Percentiles rank a stretch among this genome's conserved stretches.
These are phyloP conservation scores for Engraulis encrasicolus DNA, from an alignment of 2,113 vertebrate genomes.

Conservation along the genomic window DNA sequence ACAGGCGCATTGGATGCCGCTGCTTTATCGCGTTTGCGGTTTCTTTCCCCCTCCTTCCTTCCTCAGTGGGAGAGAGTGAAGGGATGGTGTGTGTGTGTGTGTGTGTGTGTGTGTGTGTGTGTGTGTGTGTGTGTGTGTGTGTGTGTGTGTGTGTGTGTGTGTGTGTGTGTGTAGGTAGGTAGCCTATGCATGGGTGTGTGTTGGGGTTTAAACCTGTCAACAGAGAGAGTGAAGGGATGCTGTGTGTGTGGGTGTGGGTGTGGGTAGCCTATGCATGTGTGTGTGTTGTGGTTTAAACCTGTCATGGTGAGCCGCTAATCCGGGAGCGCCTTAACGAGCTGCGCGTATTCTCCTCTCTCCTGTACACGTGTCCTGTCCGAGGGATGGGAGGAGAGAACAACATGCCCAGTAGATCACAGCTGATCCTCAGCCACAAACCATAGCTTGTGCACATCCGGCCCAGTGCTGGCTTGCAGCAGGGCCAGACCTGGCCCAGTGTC, in stretches of 20 bases:
- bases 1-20: slow-evolving; percentile 41
- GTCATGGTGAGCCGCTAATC: background rate
- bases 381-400: background rate
- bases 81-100: too few species aligned
- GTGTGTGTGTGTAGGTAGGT: too few species aligned
- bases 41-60: background rate
- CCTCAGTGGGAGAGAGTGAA: too few species aligned
- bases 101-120: background rate
- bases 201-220: background rate
- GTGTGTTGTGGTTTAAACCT: too few species aligned
- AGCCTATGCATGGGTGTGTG: too few species aligned
- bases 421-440: background rate
- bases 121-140: background rate
- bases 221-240: too few species aligned
- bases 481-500: too few species aligned
- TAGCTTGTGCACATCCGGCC: too few species aligned
- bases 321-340: background rate
- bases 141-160: too few species aligned
- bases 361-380: background rate
- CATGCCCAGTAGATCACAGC: background rate
- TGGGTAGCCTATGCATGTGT: background rate
- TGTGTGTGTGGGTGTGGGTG: background rate
- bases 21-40: background rate
- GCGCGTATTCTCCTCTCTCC: background rate
- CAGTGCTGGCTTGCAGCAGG: too few species aligned